Base-by-base conservation (phyloP, 2,888 invertebrate genomes). In the Cheiracanthium punctorium region DNA sequence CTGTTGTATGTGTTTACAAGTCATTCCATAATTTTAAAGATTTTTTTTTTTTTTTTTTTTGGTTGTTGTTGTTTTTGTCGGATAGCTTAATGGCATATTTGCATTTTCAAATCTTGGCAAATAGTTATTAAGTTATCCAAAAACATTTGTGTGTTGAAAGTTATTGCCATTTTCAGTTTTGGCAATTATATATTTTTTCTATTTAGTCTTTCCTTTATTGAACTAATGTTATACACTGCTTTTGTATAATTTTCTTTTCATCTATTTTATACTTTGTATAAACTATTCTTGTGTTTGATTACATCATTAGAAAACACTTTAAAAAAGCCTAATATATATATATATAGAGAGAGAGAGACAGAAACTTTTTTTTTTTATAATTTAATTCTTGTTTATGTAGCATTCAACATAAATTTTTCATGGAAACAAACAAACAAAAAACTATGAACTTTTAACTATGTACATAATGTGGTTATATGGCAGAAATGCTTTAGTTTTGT, bases 1-100 rank as follows among this genome's bases (percentile, higher is more conserved):
- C 80, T 86, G 85, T 86, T 80, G 48, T 80, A 43, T 80, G 75
- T 80, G 71, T 86, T 86, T 76, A 43, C 69, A 70, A 65, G 73
- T 80, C 85, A 86, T 86, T 86, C 85, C 80, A 86, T 71, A 80
- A 73, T 58, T 84, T 82, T 48, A 41, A 70, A 58, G 33, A 67
- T 67, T 80, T 81, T n/a, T n/a, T n/a, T n/a, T n/a, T n/a, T n/a
- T n/a, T n/a, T n/a, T n/a, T n/a, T n/a, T n/a, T n/a, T n/a, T n/a
- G n/a, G 67, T 82, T 75, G 75, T 82, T 75, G 28, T 82, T 75
- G 37, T 52, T 82, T 82, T 82, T 82, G 76, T 82, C 76, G 43
- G 76, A 58, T 82, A 32, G 73, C 77, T 84, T 73, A 64, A 72
- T 72, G 58, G 79, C 52, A 73, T 72, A 37, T 77, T 84, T 76